These are phyloP conservation scores for Phaetusa simplex DNA, from an alignment of 2,113 vertebrate species.

Conservation along the genomic window DNA sequence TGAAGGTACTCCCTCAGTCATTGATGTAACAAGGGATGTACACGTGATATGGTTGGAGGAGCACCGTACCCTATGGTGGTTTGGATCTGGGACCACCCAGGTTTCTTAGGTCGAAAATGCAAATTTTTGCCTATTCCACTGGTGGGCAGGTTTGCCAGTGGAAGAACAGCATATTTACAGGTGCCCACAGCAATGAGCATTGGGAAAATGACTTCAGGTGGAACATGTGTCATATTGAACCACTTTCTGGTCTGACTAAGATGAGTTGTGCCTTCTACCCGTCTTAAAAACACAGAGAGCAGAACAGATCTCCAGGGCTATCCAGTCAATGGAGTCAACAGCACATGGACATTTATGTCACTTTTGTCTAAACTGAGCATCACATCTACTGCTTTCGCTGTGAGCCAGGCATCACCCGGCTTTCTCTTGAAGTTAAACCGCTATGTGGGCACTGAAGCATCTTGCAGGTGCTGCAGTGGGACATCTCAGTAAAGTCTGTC, in stretches of 20 bases:
- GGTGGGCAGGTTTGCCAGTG: not conserved
- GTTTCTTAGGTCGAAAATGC: not conserved
- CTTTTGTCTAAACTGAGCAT: not conserved
- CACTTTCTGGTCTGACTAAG: not conserved
- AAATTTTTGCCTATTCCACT: not conserved
- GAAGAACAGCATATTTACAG: not conserved
- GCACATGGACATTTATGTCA: not conserved
- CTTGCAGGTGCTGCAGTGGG: not conserved
- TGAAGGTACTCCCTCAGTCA: not conserved
- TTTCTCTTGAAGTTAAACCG: not conserved
- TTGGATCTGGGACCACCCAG: not conserved
- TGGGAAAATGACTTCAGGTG: not conserved
- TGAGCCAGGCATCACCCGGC: not conserved
- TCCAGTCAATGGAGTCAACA: not conserved
- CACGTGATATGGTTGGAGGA: rapidly evolving
- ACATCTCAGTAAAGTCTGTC: not conserved
- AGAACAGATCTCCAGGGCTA: not conserved
- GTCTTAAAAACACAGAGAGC: not conserved
- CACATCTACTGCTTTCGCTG: not conserved
- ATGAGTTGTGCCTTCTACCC: not conserved
- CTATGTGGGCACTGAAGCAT: not conserved
- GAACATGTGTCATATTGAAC: not conserved
- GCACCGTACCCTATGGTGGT: rapidly evolving
- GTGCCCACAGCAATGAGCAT: not conserved
- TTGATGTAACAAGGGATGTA: not conserved